Conservation (phyloP, 1,140 invertebrate genomes). For the Pseudomyrmex dendroicus region DNA sequence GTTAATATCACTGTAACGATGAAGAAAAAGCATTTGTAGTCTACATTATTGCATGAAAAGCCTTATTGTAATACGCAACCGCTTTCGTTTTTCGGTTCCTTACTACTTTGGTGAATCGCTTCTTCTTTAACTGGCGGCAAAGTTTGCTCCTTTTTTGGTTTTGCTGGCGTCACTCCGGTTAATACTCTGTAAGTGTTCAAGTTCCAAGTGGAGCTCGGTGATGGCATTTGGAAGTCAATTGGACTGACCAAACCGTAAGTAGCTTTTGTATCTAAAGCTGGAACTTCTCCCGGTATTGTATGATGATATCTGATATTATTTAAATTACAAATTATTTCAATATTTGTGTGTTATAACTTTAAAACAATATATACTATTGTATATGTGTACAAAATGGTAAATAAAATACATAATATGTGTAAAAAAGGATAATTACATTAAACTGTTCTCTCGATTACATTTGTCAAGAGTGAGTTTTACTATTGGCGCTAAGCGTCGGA, state of each 20-base stretch:
- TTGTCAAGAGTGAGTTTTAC: slow-evolving; percentile 89
- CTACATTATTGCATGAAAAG: slow-evolving; percentile 19
- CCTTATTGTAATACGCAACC: slow-evolving; percentile 87
- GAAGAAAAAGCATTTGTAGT: slow-evolving; percentile 48
- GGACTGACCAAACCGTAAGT: slow-evolving; percentile 89
- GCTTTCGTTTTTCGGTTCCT: slow-evolving; percentile 88
- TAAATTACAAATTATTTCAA: slow-evolving; percentile 5
- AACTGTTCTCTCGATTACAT: slow-evolving; percentile 90
- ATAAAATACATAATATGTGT: background rate
- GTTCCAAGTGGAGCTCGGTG: slow-evolving; percentile 87
- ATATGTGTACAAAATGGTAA: slow-evolving; percentile 6
- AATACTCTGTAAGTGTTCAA: slow-evolving; percentile 73
- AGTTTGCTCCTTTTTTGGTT: slow-evolving; percentile 84
- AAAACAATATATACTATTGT: background rate
- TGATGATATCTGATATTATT: slow-evolving; percentile 88
- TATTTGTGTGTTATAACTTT: background rate
- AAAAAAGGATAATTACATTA: slow-evolving; percentile 86
- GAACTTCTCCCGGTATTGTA: slow-evolving; percentile 88
- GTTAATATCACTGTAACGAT: slow-evolving; percentile 35
- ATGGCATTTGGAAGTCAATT: slow-evolving; percentile 87
- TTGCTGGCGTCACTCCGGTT: slow-evolving; percentile 68
- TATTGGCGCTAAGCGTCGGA: slow-evolving; percentile 87
- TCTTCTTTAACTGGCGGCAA: slow-evolving; percentile 89
- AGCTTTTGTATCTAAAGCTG: slow-evolving; percentile 88
- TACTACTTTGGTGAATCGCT: slow-evolving; percentile 86